Conservation (phyloP, 2,113 vertebrate genomes). For the Heterocephalus glaber region DNA sequence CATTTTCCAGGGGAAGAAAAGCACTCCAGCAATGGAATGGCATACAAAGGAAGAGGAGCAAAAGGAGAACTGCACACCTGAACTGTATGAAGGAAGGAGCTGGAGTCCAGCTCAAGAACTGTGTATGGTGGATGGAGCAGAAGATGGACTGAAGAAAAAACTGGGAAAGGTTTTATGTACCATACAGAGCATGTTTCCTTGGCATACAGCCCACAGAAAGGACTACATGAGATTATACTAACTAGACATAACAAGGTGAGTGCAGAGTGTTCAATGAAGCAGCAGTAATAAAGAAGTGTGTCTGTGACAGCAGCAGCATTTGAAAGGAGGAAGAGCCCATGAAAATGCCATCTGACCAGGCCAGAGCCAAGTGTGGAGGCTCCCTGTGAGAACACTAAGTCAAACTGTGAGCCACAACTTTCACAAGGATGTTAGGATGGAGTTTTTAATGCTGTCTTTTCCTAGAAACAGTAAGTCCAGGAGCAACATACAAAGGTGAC, state of each 20-base stretch:
- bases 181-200: neutral
- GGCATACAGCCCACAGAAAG: neutral
- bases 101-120: fast-evolving
- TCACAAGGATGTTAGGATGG: fast-evolving
- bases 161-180: fast-evolving
- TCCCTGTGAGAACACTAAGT: neutral
- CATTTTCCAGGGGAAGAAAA: neutral
- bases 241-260: neutral
- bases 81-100: fast-evolving
- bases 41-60: neutral
- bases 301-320: neutral
- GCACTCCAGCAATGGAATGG: neutral
- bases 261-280: neutral
- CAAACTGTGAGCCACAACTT: neutral
- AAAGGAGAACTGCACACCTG: fast-evolving
- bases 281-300: neutral
- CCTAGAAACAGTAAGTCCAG: neutral
- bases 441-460: neutral
- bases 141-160: neutral
- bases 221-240: fast-evolving
- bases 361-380: neutral
- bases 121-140: neutral
- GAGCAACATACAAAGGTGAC: neutral
- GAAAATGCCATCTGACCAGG: neutral
- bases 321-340: neutral